phyloP scores from a whole-genome alignment of 2,888 invertebrate species.

The Liposcelis brunnea region DNA sequence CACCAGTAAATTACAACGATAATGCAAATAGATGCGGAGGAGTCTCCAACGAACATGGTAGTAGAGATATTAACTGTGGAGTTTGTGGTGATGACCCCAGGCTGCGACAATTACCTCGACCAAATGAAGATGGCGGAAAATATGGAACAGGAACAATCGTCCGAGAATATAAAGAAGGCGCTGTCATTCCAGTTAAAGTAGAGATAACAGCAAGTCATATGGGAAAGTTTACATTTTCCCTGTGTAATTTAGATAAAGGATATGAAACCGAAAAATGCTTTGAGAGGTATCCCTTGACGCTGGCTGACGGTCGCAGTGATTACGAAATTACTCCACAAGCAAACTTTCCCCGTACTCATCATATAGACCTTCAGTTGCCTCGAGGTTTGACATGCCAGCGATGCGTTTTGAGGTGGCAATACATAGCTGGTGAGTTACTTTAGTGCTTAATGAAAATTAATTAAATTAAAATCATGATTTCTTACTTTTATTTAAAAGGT shows the following conservation, averaged over 20 bases:
- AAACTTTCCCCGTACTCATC: too few species aligned
- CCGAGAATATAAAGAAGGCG: slow-evolving; percentile 22
- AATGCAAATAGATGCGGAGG: slow-evolving; percentile 37
- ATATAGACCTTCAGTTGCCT: slow-evolving; percentile 24
- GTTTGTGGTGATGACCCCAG: slow-evolving; percentile 32
- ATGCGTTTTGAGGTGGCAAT: slow-evolving; percentile 39
- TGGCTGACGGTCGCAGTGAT: slow-evolving; percentile 22
- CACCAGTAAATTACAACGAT: slow-evolving; percentile 34
- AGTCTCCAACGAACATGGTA: too few species aligned
- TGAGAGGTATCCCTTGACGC: slow-evolving; percentile 23
- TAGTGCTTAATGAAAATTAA: too few species aligned
- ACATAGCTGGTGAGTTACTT: slow-evolving; percentile 25
- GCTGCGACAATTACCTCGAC: slow-evolving; percentile 28
- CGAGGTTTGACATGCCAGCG: slow-evolving; percentile 29
- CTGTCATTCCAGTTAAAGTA: slow-evolving; percentile 22
- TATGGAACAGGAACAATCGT: slow-evolving; percentile 32
- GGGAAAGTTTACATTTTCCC: slow-evolving; percentile 31
- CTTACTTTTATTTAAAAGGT: neutral
- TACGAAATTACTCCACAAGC: slow-evolving; percentile 18
- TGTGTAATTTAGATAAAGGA: slow-evolving; percentile 30
- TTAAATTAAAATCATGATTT: neutral
- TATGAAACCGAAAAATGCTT: slow-evolving; percentile 36
- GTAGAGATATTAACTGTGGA: slow-evolving; percentile 30
- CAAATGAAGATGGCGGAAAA: slow-evolving; percentile 34
- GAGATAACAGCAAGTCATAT: slow-evolving; percentile 30